Evolutionary conservation across 2,888 invertebrate genomes (phyloP), one percentile per base, ranked within the genome.

Genomic region (Gortyna flavago): DNA sequence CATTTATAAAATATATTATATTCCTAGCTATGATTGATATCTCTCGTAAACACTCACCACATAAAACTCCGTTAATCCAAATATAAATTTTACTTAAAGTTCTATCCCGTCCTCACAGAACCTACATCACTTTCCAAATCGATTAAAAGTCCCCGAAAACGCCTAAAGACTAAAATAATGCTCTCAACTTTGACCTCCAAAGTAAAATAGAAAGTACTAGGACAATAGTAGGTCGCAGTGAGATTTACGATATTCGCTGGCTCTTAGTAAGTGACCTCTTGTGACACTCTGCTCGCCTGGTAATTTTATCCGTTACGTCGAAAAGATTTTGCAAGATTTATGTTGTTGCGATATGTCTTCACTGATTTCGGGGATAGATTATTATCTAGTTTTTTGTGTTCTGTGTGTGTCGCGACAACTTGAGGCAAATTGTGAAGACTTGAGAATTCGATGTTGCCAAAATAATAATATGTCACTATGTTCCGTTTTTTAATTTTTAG

Each of bases 211-310:
- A 85, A 80, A 85, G 79, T 83, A 85, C 86, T 80, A 81, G 83
- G 87, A 80, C 80, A 79, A 64, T 80, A 86, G 81, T 80, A 85
- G 80, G 86, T 86, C 83, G 72, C 66, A 76, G 70, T 57, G 72
- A 87, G 86, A 87, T 87, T 87, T 86, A 87, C 78, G 85, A 83
- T 83, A 76, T 80, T 85, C 86, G 75, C 84, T 77, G 62, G 71
- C 81, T 83, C 77, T 86, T 85, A 85, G 84, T 78, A 78, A 87
- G 81, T 83, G 77, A 87, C 66, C 80, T 86, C 83, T 83, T 80
- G 79, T 86, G 81, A 79, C 79, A 72, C 72, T 72, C 76, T 87
- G 80, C 35, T 59, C 79, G 74, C 77, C 75, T 85, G 68, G 78
- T 87, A 83, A 79, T 81, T 85, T 83, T 86, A 77, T 86, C 70